Evolutionary conservation across 2,113 vertebrate genomes (phyloP).

Genomic region (Gopherus evgoodei): DNA sequence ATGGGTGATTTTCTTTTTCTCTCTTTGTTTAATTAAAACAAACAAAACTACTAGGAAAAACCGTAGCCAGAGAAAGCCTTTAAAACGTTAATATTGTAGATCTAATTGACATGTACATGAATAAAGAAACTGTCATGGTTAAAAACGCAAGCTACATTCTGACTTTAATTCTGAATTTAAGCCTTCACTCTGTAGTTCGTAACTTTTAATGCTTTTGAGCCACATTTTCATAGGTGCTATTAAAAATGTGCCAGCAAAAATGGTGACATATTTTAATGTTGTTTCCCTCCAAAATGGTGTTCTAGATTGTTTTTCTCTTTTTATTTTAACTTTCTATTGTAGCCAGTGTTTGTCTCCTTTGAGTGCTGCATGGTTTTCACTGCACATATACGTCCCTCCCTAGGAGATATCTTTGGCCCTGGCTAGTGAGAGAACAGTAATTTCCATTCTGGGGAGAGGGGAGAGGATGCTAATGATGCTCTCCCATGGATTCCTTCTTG

Average conservation of each 20-base stretch:
- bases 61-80: background rate
- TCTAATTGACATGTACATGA: accelerated
- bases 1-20: background rate
- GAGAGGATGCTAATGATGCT: background rate
- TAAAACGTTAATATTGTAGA: accelerated
- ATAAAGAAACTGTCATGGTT: background rate
- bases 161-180: background rate
- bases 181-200: background rate
- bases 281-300: background rate
- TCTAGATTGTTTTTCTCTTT: background rate
- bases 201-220: background rate
- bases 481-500: background rate
- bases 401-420: background rate
- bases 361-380: background rate
- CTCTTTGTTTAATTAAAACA: background rate
- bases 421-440: background rate
- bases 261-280: accelerated
- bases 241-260: background rate
- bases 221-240: background rate
- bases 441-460: background rate
- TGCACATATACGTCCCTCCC: background rate
- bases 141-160: background rate
- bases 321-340: background rate
- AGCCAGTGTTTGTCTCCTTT: background rate
- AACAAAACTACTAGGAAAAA: accelerated